phyloP scores from a whole-genome alignment of 2,797 vertebrate genomes.

The Erpetoichthys calabaricus region DNA sequence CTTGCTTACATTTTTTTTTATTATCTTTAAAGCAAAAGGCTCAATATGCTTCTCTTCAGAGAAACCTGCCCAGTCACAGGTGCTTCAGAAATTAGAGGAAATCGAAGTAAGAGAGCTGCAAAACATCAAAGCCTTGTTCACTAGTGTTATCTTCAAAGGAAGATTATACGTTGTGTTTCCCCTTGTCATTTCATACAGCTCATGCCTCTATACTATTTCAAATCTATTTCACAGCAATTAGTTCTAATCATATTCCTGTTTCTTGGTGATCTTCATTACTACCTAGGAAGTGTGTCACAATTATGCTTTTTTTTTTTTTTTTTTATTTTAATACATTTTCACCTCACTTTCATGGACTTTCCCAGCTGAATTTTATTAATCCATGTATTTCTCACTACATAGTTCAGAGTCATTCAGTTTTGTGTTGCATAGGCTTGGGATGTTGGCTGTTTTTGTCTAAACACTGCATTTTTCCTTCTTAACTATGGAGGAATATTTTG shows the following conservation, averaged over 20 bases:
- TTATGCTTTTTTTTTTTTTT: constrained; percentile 2
- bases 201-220: constrained; percentile 22
- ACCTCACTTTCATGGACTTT: constrained; percentile 16
- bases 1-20: background rate
- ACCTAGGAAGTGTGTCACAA: constrained; percentile 18
- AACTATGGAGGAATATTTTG: too few relatives aligned
- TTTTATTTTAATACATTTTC: constrained; percentile 14
- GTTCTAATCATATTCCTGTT: constrained; percentile 31
- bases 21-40: constrained; percentile 14
- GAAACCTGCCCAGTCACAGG: constrained; percentile 10
- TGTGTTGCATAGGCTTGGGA: too few relatives aligned
- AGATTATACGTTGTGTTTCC: constrained; percentile 18
- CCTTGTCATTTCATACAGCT: constrained; percentile 11
- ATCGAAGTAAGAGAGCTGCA: constrained; percentile 16
- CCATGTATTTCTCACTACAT: constrained; percentile 10
- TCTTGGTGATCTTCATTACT: constrained; percentile 24
- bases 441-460: too few relatives aligned
- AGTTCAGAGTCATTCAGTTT: too few relatives aligned
- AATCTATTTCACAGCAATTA: constrained; percentile 37
- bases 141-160: constrained; percentile 32
- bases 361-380: constrained; percentile 18
- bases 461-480: too few relatives aligned
- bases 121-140: constrained; percentile 43
- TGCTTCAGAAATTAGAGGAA: constrained; percentile 17
- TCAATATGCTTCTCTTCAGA: constrained; percentile 10